phyloP scores from a whole-genome alignment of 2,888 invertebrate species.

The Hirudinaria manillensis region DNA sequence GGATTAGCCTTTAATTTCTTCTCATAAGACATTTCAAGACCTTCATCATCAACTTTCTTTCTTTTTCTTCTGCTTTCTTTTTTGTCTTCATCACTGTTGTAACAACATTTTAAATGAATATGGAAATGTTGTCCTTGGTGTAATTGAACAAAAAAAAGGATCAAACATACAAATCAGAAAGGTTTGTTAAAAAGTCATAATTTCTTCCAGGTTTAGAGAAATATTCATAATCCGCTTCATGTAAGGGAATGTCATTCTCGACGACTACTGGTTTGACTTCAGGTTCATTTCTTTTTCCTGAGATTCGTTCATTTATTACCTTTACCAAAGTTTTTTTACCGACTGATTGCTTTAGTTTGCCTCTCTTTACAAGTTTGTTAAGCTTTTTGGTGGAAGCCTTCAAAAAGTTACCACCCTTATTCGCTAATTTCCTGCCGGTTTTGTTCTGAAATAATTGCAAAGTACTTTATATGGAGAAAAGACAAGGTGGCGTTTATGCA shows the following conservation, averaged over 20 bases:
- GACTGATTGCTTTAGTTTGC: slow-evolving; percentile 40
- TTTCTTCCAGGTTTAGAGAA: slow-evolving; percentile 40
- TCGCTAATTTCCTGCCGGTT: slow-evolving; percentile 23
- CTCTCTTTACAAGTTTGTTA: slow-evolving; percentile 42
- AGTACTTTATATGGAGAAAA: neutral
- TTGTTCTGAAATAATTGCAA: slow-evolving; percentile 13
- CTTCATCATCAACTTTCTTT: slow-evolving; percentile 22
- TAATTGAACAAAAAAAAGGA: neutral
- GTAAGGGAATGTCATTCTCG: slow-evolving; percentile 38
- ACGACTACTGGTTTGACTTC: neutral
- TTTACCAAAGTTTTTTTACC: slow-evolving; percentile 34
- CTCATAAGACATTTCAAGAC: no score
- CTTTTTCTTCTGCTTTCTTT: neutral
- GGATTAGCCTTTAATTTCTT: slow-evolving; percentile 1
- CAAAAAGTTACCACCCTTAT: slow-evolving; percentile 35
- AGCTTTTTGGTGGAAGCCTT: slow-evolving; percentile 42
- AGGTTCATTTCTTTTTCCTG: neutral
- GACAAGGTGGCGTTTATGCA: no score
- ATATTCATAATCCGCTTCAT: slow-evolving; percentile 43
- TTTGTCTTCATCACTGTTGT: neutral
- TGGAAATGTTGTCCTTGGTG: neutral
- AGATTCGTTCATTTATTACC: slow-evolving; percentile 32
- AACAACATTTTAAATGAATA: neutral
- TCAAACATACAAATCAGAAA: slow-evolving; percentile 20
- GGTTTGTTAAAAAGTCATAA: slow-evolving; percentile 38